Evolutionary conservation across 2,113 vertebrate genomes (phyloP).

Genomic region (Bufo gargarizans): DNA sequence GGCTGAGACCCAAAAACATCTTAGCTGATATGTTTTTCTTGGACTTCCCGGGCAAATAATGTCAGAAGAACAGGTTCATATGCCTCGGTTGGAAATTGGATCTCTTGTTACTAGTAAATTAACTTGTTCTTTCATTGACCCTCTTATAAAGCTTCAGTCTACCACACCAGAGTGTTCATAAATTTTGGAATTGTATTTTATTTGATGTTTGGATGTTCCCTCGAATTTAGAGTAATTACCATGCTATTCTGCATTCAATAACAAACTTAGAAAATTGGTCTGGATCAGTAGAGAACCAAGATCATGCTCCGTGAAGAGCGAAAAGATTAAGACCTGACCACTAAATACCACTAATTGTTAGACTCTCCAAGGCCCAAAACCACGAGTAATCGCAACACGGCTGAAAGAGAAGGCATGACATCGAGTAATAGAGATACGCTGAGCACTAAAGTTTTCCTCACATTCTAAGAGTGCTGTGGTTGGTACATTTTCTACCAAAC

Average conservation of each 20-base stretch:
- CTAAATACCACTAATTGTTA: neutral
- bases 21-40: constrained; percentile 41
- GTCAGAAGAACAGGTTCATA: constrained; percentile 29
- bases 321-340: neutral
- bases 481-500: too few relatives aligned
- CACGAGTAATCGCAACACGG: neutral
- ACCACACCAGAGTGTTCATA: neutral
- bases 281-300: neutral
- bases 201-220: neutral
- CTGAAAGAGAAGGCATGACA: neutral
- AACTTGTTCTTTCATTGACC: constrained; percentile 40
- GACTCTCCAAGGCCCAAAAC: neutral
- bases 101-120: constrained; percentile 36
- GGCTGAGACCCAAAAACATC: constrained; percentile 41
- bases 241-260: neutral
- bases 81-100: constrained; percentile 12
- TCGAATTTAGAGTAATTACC: neutral
- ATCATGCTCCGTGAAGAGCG: neutral
- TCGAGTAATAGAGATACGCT: too few relatives aligned
- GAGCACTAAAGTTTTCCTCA: too few relatives aligned
- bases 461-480: too few relatives aligned
- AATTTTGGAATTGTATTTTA: neutral
- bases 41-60: constrained; percentile 18
- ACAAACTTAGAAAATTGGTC: neutral
- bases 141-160: neutral